Evolutionary conservation across 2,888 invertebrate genomes (phyloP).

Genomic region (Oscheius myriophilus): DNA sequence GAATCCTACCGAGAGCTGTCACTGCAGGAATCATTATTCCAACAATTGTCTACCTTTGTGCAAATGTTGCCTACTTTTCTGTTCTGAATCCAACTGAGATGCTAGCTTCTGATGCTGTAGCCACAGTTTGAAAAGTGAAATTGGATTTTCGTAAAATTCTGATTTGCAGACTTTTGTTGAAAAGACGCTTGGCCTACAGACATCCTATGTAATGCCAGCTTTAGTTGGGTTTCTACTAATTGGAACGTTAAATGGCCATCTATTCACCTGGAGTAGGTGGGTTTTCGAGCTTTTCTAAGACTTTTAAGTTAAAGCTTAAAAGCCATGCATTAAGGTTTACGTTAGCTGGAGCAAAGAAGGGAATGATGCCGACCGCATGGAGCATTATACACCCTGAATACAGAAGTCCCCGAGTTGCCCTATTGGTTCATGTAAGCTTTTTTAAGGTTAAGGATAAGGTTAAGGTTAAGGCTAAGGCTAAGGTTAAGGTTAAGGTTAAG

Average conservation of each 20-base stretch:
- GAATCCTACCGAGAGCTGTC: slow-evolving; percentile 45
- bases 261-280: slow-evolving; percentile 52
- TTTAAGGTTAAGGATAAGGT: not conserved
- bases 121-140: slow-evolving; percentile 48
- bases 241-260: slow-evolving; percentile 50
- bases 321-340: slow-evolving; percentile 34
- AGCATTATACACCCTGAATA: slow-evolving; percentile 48
- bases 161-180: slow-evolving; percentile 43
- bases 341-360: slow-evolving; percentile 43
- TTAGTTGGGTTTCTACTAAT: slow-evolving; percentile 49
- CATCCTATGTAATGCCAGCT: slow-evolving; percentile 47
- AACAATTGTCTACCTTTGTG: slow-evolving; percentile 44
- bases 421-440: slow-evolving; percentile 43
- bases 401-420: slow-evolving; percentile 47
- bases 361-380: slow-evolving; percentile 51
- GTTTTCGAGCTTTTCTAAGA: not conserved
- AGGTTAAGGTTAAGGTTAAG: not conserved
- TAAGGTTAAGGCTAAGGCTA: no score
- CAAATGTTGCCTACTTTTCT: slow-evolving; percentile 49
- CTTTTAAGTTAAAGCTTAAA: slow-evolving; percentile 4
- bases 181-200: slow-evolving; percentile 42
- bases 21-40: slow-evolving; percentile 46
- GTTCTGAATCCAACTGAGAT: slow-evolving; percentile 47
- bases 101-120: slow-evolving; percentile 47
- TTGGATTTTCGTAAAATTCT: not conserved